phyloP scores from a whole-genome alignment of 1,140 invertebrate species.

The Papilio machaon region DNA sequence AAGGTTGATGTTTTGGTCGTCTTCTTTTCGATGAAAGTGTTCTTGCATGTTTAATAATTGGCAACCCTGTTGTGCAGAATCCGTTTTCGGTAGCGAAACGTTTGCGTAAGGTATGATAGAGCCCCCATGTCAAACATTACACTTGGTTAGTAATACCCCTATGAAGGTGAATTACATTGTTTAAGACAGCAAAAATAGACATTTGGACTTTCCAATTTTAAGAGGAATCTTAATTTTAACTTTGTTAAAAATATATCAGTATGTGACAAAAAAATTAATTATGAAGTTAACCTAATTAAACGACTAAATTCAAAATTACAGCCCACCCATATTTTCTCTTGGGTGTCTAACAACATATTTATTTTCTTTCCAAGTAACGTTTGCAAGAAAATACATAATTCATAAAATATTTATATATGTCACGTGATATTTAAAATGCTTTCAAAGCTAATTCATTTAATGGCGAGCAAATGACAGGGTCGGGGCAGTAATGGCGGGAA shows the following conservation, averaged over 20 bases:
- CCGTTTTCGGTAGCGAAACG: no score
- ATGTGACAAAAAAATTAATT: no score
- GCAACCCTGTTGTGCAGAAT: no score
- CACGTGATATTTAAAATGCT: background rate
- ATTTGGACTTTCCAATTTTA: background rate
- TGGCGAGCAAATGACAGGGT: slow-evolving; percentile 19
- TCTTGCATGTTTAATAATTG: no score
- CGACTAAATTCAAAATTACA: no score
- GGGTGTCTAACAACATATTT: no score
- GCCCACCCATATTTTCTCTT: no score
- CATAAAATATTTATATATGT: background rate
- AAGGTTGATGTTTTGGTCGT: background rate
- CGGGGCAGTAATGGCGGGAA: slow-evolving; percentile 27
- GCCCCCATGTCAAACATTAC: background rate
- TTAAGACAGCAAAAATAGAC: background rate
- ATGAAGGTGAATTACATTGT: background rate
- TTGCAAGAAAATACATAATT: no score
- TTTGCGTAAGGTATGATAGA: background rate
- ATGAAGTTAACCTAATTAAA: no score
- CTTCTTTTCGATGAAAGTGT: background rate
- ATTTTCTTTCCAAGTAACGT: no score
- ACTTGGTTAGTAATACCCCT: background rate
- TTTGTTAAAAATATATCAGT: no score
- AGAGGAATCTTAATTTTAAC: background rate
- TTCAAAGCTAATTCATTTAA: slow-evolving; percentile 18